Evolutionary conservation across 1,140 invertebrate species (phyloP).

Genomic region (Mylabris phalerata): DNA sequence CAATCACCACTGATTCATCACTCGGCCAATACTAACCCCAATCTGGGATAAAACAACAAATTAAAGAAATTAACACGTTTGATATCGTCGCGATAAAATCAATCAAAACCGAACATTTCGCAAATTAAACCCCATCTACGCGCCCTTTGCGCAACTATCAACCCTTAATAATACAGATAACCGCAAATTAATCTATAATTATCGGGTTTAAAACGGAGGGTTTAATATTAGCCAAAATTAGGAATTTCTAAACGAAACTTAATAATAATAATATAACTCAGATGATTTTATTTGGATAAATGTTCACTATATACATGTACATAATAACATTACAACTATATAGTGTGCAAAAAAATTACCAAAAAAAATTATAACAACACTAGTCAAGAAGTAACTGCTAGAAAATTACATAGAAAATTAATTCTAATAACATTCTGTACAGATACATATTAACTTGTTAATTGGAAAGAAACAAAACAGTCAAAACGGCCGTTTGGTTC

Average conservation of each 20-base stretch:
- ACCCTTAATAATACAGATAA: no score
- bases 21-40: no score
- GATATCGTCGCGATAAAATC: no score
- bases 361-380: slow-evolving; percentile 13
- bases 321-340: slow-evolving; percentile 31
- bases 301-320: slow-evolving; percentile 28
- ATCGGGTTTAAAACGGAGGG: no score
- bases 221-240: no score
- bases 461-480: slow-evolving; percentile 2
- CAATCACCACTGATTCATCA: no score
- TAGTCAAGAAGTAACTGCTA: slow-evolving; percentile 14
- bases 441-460: slow-evolving; percentile 12
- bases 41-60: no score
- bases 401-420: slow-evolving; percentile 16
- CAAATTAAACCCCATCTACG: no score
- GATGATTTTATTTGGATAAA: slow-evolving; percentile 30
- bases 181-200: no score
- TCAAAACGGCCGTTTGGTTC: background rate
- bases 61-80: no score
- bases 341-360: slow-evolving; percentile 28
- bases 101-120: no score
- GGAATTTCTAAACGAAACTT: background rate
- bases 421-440: slow-evolving; percentile 13
- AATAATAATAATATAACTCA: slow-evolving; percentile 28
- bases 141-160: no score